phyloP scores from a whole-genome alignment of 2,888 invertebrate genomes.

The Bombyx huttoni region DNA sequence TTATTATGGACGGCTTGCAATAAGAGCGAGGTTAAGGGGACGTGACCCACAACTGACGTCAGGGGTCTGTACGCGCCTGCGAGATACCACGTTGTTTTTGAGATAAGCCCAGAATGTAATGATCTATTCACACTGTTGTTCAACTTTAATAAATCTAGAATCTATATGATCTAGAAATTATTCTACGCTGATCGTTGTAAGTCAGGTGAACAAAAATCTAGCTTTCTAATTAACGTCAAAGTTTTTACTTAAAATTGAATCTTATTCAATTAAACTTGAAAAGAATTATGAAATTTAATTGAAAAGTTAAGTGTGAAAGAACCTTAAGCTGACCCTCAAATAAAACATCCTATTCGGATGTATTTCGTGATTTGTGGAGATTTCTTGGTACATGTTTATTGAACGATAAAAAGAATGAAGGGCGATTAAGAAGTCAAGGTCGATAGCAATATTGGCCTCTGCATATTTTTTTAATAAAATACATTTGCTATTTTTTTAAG shows the following conservation, averaged over 20 bases:
- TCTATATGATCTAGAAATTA: neutral
- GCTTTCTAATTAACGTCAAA: no score
- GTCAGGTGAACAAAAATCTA: no score
- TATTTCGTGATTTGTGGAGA: neutral
- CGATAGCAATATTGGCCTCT: no score
- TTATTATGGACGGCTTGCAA: slow-evolving; percentile 17
- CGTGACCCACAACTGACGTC: slow-evolving; percentile 39
- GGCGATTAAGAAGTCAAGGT: no score
- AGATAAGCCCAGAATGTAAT: slow-evolving; percentile 1
- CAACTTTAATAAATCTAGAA: neutral
- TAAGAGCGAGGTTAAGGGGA: slow-evolving; percentile 45
- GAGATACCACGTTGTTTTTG: neutral
- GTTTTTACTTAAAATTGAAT: no score
- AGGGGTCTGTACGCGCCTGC: slow-evolving; percentile 9
- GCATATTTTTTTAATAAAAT: neutral
- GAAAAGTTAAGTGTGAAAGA: no score
- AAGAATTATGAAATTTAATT: neutral
- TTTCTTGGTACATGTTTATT: neutral
- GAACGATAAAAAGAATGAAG: no score
- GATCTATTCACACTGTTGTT: neutral
- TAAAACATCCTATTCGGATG: neutral
- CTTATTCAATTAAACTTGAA: neutral
- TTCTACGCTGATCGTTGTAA: no score
- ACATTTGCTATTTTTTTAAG: neutral
- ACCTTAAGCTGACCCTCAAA: no score